A percentile compares a stretch with the other conserved stretches of the same genome.
Evolutionary conservation across 2,113 vertebrate species (phyloP).

Genomic region (Chaetodon trifascialis): DNA sequence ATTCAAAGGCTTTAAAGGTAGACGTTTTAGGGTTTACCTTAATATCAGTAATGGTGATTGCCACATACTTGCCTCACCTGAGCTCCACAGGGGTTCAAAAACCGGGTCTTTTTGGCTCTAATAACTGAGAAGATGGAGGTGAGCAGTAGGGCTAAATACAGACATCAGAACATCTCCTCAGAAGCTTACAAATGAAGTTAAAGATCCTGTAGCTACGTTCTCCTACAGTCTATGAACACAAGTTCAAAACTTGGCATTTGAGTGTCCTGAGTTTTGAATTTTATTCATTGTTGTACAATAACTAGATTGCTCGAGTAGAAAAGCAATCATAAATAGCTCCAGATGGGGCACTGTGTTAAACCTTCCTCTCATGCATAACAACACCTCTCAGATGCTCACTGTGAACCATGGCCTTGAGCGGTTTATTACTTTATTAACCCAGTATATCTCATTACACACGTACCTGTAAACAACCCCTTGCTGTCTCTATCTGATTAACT

Average conservation of each 20-base stretch:
- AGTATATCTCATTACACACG: slow-evolving; percentile 18
- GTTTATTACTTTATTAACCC: slow-evolving; percentile 22
- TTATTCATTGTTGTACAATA: not conserved
- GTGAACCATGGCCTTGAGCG: not conserved
- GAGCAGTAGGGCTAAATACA: not conserved
- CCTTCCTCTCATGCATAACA: not conserved
- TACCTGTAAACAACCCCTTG: not conserved
- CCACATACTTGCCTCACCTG: not conserved
- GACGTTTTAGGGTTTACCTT: not conserved
- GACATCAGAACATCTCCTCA: not conserved
- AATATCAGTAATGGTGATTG: not conserved
- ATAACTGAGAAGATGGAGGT: no score
- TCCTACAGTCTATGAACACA: not conserved
- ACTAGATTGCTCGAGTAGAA: not conserved
- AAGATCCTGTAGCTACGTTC: no score
- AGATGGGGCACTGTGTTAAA: slow-evolving; percentile 15
- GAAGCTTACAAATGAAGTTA: not conserved
- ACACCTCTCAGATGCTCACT: slow-evolving; percentile 19
- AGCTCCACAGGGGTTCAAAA: not conserved
- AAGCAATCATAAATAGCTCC: slow-evolving; percentile 22
- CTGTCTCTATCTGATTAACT: slow-evolving; percentile 4
- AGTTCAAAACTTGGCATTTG: not conserved
- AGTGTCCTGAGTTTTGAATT: not conserved
- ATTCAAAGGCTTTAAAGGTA: no score
- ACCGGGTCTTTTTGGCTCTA: not conserved